A percentile compares a stretch with the other conserved stretches of the same genome.
Evolutionary conservation across 2,113 vertebrate species (phyloP).

Genomic region (Bostrychus sinensis): DNA sequence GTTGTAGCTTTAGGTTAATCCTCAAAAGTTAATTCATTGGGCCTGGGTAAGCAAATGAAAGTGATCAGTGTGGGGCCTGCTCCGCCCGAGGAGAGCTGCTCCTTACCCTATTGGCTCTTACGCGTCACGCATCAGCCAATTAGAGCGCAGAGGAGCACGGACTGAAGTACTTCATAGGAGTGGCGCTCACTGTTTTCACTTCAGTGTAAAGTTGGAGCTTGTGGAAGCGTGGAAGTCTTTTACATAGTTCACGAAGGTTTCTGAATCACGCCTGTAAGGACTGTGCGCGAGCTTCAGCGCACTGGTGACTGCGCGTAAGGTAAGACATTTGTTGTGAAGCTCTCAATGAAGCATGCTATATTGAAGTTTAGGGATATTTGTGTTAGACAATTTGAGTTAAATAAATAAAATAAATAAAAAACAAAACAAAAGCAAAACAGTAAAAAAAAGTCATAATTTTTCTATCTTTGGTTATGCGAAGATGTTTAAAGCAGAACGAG

Average conservation of each 20-base stretch:
- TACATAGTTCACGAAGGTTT: slow-evolving; percentile 7
- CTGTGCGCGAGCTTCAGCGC: background rate
- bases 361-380: too few species aligned
- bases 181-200: background rate
- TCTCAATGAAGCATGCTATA: too few species aligned
- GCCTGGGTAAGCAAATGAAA: background rate
- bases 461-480: background rate
- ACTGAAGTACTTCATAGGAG: slow-evolving; percentile 30
- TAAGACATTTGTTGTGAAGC: background rate
- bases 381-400: too few species aligned
- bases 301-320: background rate
- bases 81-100: slow-evolving; percentile 3
- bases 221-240: background rate
- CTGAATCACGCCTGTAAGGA: background rate
- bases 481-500: background rate
- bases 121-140: slow-evolving; percentile 36
- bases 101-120: slow-evolving; percentile 33
- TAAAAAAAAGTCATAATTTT: too few species aligned
- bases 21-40: background rate
- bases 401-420: background rate
- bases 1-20: background rate
- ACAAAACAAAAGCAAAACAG: background rate
- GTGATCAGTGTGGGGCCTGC: rapidly evolving
- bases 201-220: slow-evolving; percentile 30
- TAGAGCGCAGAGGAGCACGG: slow-evolving; percentile 1